These are phyloP conservation scores for Patella pellucida DNA, from an alignment of 2,888 invertebrate genomes.

Conservation along the genomic window DNA sequence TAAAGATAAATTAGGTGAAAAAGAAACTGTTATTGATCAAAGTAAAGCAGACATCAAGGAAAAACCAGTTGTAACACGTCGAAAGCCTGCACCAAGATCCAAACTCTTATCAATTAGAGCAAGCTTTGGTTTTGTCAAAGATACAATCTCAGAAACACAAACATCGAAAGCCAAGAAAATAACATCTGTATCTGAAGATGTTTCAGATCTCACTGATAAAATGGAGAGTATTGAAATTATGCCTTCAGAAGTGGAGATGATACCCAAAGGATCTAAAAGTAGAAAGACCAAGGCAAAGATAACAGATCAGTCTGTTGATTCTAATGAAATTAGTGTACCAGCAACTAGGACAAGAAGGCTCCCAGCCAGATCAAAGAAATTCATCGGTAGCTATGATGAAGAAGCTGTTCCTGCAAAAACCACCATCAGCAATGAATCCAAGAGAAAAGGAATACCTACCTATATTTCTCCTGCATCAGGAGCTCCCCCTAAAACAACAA, in stretches of 20 bases:
- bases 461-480: too few relatives aligned
- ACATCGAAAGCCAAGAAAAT: not conserved
- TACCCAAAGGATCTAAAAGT: not conserved
- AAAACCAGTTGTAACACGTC: not conserved
- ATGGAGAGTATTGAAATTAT: not conserved
- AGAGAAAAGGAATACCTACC: not conserved
- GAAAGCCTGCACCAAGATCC: conserved; percentile 7
- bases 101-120: not conserved
- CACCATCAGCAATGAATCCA: not conserved
- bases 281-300: not conserved
- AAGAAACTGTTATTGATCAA: too few relatives aligned
- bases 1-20: too few relatives aligned
- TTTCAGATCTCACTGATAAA: not conserved
- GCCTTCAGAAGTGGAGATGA: not conserved
- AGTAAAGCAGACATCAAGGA: too few relatives aligned
- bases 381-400: not conserved
- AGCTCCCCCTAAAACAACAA: too few relatives aligned
- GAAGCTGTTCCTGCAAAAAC: not conserved
- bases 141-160: not conserved
- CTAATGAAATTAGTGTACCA: not conserved
- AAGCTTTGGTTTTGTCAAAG: conserved; percentile 7
- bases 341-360: not conserved
- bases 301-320: not conserved
- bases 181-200: not conserved
- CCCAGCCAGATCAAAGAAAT: not conserved